Evolutionary conservation across 2,797 vertebrate genomes (phyloP).

Genomic region (Hydrocynus forskahlii): DNA sequence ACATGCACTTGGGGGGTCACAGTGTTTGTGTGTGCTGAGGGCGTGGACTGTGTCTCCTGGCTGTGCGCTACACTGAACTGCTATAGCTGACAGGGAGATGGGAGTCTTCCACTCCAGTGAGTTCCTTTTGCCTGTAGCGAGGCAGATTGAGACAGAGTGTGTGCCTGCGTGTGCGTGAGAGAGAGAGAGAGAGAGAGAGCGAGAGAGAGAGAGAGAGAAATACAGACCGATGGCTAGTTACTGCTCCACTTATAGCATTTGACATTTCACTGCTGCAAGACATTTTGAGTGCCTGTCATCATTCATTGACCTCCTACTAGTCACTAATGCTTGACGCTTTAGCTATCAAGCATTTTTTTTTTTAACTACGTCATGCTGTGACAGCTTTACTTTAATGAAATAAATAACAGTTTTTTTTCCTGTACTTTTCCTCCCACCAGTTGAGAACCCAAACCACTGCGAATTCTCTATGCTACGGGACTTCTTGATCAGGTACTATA

Average conservation of each 20-base stretch:
- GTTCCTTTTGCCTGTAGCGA: neutral
- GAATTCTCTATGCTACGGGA: conserved; percentile 96
- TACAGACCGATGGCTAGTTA: neutral
- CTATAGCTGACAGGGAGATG: neutral
- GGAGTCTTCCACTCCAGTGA: conserved; percentile 32
- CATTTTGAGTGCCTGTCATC: conserved; percentile 13
- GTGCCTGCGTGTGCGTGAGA: neutral
- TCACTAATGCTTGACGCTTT: neutral
- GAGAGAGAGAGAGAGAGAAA: conserved; percentile 13
- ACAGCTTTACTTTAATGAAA: neutral
- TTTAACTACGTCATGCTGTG: neutral
- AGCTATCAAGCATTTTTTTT: neutral
- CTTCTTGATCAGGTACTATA: conserved; percentile 95
- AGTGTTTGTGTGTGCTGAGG: conserved; percentile 5
- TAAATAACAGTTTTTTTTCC: neutral
- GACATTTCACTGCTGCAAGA: conserved; percentile 21
- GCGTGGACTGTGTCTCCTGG: neutral
- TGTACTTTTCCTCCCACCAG: conserved; percentile 72
- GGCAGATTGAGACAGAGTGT: conserved; percentile 19
- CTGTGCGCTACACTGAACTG: conserved; percentile 4
- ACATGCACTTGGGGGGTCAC: neutral
- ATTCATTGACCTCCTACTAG: neutral
- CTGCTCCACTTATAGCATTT: neutral
- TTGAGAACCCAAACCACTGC: conserved; percentile 97
- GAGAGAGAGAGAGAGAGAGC: conserved; percentile 4